These are phyloP conservation scores for Serinus canaria DNA, from an alignment of 2,113 vertebrate species.

Conservation along the genomic window DNA sequence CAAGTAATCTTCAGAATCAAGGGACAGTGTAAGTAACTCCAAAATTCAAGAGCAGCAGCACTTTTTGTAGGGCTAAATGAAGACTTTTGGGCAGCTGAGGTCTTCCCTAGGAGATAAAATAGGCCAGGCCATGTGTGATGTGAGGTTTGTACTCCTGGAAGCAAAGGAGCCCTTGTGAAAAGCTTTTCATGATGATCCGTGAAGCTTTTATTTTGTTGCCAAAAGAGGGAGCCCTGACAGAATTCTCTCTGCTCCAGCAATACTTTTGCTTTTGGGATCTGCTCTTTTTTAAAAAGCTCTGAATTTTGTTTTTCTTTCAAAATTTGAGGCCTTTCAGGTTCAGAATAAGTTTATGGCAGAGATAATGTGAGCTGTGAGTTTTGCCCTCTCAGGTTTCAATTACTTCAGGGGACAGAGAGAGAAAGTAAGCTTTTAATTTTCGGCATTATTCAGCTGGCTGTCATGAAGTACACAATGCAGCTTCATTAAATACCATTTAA, in stretches of 20 bases:
- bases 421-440: not conserved
- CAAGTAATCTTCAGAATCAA: not conserved
- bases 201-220: conserved; percentile 24
- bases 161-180: not conserved
- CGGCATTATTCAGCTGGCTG: not conserved
- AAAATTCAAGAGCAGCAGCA: not conserved
- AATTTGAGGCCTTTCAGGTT: not conserved
- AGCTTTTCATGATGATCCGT: not conserved
- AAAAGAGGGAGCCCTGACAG: conserved; percentile 64
- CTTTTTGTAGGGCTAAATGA: not conserved
- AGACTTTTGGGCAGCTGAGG: not conserved
- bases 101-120: not conserved
- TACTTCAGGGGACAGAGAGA: not conserved
- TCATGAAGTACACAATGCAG: not conserved
- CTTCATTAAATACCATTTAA: not conserved
- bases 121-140: not conserved
- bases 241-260: not conserved
- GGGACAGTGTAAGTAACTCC: not conserved
- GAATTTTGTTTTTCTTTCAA: not conserved
- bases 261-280: not conserved
- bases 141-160: not conserved
- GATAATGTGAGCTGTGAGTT: not conserved
- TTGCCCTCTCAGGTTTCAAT: not conserved
- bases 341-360: not conserved
- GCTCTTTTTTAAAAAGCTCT: not conserved